A percentile compares a stretch with the other conserved stretches of the same genome.
These are phyloP conservation scores for Protonemura montana DNA, from an alignment of 2,888 invertebrate species.

Conservation along the genomic window DNA sequence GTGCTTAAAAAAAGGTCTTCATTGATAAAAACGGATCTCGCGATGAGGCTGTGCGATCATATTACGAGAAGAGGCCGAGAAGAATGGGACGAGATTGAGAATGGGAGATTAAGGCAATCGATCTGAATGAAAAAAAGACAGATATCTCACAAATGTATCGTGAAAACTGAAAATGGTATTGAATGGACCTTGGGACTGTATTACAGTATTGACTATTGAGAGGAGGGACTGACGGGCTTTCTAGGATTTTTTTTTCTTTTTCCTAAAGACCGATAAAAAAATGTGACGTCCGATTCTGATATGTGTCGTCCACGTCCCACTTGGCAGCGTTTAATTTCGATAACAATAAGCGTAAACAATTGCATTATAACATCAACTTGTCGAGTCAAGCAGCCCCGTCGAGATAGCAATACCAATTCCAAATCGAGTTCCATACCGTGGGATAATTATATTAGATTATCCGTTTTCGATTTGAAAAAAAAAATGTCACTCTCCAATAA, in stretches of 20 bases:
- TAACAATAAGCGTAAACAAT: not conserved
- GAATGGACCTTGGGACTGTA: not conserved
- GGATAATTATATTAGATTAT: slow-evolving; percentile 43
- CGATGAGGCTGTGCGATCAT: not conserved
- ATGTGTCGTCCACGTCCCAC: not conserved
- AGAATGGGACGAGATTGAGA: not conserved
- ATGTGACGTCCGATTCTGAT: not conserved
- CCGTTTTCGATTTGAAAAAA: slow-evolving; percentile 34
- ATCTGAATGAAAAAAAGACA: not conserved
- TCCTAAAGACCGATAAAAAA: not conserved
- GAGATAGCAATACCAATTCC: slow-evolving; percentile 35
- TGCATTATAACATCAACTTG: slow-evolving; percentile 14
- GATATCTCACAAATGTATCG: slow-evolving; percentile 2
- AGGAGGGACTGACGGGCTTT: not conserved
- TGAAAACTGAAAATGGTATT: not conserved
- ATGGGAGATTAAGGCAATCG: not conserved
- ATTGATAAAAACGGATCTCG: slow-evolving; percentile 31
- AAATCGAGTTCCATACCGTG: slow-evolving; percentile 31
- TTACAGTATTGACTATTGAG: no score
- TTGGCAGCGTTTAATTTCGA: slow-evolving; percentile 7
- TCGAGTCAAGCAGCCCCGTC: slow-evolving; percentile 31
- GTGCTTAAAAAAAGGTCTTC: not conserved
- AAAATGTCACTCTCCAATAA: slow-evolving; percentile 46
- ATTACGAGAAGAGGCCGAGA: slow-evolving; percentile 10
- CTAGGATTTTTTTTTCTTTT: not conserved